Conservation (phyloP, 2,113 vertebrate genomes). For the Sander lucioperca region DNA sequence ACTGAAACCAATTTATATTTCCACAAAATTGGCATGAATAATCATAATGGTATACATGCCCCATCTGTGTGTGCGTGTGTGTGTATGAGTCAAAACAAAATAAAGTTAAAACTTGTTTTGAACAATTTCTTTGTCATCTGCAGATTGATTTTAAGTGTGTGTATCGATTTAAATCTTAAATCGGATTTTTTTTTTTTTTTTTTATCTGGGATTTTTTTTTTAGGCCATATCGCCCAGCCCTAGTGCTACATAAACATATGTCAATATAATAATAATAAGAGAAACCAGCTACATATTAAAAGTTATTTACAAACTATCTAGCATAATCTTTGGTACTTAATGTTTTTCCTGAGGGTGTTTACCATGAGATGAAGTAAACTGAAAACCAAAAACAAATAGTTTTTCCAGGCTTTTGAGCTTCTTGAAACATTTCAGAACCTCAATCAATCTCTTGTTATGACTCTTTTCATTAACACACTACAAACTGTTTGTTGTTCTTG, state of each 20-base stretch:
- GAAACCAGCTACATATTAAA: conserved; percentile 32
- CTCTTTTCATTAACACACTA: neutral
- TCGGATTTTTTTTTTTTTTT: too few species aligned
- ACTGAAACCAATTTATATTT: too few species aligned
- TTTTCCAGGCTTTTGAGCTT: conserved; percentile 14
- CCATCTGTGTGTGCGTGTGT: too few species aligned
- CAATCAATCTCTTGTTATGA: neutral
- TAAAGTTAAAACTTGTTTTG: too few species aligned
- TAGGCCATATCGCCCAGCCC: too few species aligned
- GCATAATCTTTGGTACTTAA: conserved; percentile 55
- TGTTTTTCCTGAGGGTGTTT: conserved; percentile 32
- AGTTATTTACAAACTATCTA: conserved; percentile 52
- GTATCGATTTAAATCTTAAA: too few species aligned
- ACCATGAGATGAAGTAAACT: conserved; percentile 4
- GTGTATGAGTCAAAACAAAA: too few species aligned
- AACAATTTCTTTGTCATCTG: too few species aligned
- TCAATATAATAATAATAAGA: conserved; percentile 29
- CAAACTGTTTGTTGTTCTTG: neutral
- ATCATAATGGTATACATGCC: too few species aligned
- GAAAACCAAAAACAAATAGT: neutral
- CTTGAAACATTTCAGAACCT: conserved; percentile 5
- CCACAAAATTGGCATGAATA: too few species aligned
- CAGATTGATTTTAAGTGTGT: too few species aligned
- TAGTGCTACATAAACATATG: conserved; percentile 13
- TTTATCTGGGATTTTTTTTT: too few species aligned